A percentile compares a stretch with the other conserved stretches of the same genome.
Evolutionary conservation across 1,140 invertebrate genomes (phyloP).

Genomic region (Meteorus sp.): DNA sequence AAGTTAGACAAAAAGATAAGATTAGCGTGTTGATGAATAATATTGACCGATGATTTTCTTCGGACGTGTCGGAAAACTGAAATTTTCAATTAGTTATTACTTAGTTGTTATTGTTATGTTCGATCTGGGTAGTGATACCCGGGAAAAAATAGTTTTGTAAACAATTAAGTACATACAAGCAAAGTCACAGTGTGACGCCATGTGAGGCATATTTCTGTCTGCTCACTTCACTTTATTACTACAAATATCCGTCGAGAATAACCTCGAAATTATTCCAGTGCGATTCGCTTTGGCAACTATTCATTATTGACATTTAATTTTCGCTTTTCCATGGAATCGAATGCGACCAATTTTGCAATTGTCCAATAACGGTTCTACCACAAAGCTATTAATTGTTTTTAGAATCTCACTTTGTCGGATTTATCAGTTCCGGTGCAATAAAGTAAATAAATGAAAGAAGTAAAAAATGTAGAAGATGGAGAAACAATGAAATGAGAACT

Average conservation of each 20-base stretch:
- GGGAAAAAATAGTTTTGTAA: constrained; percentile 22
- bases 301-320: background rate
- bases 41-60: too few relatives aligned
- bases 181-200: constrained; percentile 6
- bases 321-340: background rate
- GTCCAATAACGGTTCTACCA: background rate
- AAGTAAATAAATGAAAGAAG: too few relatives aligned
- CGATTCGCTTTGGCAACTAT: background rate
- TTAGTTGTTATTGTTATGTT: too few relatives aligned
- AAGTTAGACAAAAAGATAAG: too few relatives aligned
- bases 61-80: too few relatives aligned
- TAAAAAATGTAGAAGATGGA: too few relatives aligned
- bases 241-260: constrained; percentile 1
- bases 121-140: constrained; percentile 15
- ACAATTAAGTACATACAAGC: constrained; percentile 9
- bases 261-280: background rate
- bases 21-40: too few relatives aligned
- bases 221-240: constrained; percentile 9
- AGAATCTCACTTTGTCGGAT: too few relatives aligned
- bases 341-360: background rate
- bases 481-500: too few relatives aligned
- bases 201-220: constrained; percentile 19
- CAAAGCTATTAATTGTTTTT: too few relatives aligned
- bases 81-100: too few relatives aligned
- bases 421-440: too few relatives aligned